Evolutionary conservation across 1,140 invertebrate species (phyloP).

Genomic region (Anastrepha ludens): DNA sequence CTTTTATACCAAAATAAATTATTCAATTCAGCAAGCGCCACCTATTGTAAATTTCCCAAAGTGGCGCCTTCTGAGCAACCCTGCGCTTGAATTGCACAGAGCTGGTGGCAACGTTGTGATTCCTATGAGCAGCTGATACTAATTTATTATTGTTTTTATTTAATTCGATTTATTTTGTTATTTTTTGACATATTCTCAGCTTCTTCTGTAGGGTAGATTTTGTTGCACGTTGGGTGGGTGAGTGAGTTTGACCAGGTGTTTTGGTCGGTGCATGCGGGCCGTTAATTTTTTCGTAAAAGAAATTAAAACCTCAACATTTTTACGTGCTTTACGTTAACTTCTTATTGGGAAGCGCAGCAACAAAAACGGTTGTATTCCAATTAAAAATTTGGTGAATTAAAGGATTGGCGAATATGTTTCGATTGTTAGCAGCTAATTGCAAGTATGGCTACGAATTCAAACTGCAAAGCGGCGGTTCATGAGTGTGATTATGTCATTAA

Average conservation of each 20-base stretch:
- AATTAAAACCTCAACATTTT: not conserved
- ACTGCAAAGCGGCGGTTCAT: constrained; percentile 27
- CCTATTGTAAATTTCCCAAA: not conserved
- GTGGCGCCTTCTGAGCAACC: not conserved
- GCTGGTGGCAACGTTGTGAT: not conserved
- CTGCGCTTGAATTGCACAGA: not conserved
- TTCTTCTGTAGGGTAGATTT: constrained; percentile 17
- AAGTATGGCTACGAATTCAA: not conserved
- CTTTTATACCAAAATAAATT: too few relatives aligned
- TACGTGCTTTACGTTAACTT: not conserved
- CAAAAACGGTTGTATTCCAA: not conserved
- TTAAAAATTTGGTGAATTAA: not conserved
- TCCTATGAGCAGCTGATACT: not conserved
- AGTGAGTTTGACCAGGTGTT: not conserved
- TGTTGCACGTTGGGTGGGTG: constrained; percentile 32
- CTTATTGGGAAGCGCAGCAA: not conserved
- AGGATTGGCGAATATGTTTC: constrained; percentile 6
- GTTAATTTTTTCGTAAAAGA: not conserved
- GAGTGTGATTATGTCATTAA: constrained; percentile 43
- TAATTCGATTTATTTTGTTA: not conserved
- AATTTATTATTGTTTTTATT: not conserved
- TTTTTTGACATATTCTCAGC: constrained; percentile 4
- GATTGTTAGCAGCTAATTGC: constrained; percentile 27
- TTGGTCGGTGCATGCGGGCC: not conserved
- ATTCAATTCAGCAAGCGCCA: not conserved